Base-by-base conservation (phyloP, 1,140 invertebrate genomes). In the Lordiphosa stackelbergi region DNA sequence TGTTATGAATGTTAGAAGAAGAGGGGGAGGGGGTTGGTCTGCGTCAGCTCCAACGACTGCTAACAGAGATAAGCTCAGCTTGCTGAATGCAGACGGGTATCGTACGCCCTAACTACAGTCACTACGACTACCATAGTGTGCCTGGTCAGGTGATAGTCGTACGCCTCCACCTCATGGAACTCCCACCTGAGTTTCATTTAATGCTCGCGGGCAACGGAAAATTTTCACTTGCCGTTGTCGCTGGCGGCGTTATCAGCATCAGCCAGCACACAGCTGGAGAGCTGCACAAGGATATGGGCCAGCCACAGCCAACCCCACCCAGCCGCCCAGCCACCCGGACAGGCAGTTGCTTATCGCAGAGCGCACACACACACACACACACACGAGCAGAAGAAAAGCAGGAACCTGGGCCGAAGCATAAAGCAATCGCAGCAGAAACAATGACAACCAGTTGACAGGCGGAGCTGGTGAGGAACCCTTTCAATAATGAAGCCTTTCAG, bases 181-280 rank as follows among this genome's bases (percentile, higher is more conserved):
- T 31, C 28, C 28, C 28, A 31, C 28, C 36, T 69, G 56, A 62
- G 60, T 75, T 75, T 49, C 62, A 75, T 75, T 75, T 75, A 66
- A 57, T 77, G 61, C 66, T 81, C 72, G 75, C 77, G 77, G 72
- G 56, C 55, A 54, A 66, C 58, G 37, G 53, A 77, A 78, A 58
- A 78, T 78, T 78, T 78, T 78, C 73, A 78, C 73, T 78, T 70
- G 73, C 65, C 63, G 73, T 71, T 77, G 68, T 65, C 62, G 58
- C 28, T 31, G 6, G 6, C 65, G 64, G 65, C 77, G 57, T 60
- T 66, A 49, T 55, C 64, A 56, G 47, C 64, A 71, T 49, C 69
- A 52, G 45, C 36, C 52, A 47, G 36, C 59, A 31, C 28, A 31
- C 28, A 31, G 28, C 28, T 31, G 28, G 28, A 31, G 28, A 31